phyloP scores from a whole-genome alignment of 2,797 vertebrate species.

The Sternarchorhynchus goeldii region DNA sequence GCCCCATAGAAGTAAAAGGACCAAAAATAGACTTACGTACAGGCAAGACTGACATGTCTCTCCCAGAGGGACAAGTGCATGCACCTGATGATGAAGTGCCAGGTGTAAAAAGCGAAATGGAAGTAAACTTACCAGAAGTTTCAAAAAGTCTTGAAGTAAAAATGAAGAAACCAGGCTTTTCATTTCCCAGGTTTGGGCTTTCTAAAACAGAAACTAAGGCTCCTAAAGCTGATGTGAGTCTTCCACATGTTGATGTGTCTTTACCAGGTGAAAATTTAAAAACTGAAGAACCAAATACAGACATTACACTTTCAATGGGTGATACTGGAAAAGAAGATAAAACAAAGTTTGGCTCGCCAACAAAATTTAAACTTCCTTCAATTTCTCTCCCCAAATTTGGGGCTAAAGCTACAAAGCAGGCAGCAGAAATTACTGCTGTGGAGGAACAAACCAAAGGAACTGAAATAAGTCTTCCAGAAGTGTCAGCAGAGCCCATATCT shows the following conservation, averaged over 20 bases:
- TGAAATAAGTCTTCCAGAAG: fast-evolving
- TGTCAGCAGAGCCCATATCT: not conserved
- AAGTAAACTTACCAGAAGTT: slow-evolving; percentile 28
- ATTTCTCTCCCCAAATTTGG: slow-evolving; percentile 42
- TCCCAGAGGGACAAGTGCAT: slow-evolving; percentile 31
- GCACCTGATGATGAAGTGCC: slow-evolving; percentile 15
- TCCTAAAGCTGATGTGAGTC: slow-evolving; percentile 9
- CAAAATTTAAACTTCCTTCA: slow-evolving; percentile 39
- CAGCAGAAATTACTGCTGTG: not conserved
- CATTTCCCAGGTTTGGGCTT: slow-evolving; percentile 46
- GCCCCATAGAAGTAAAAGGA: slow-evolving; percentile 37
- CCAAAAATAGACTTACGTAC: slow-evolving; percentile 36
- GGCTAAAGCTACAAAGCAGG: not conserved
- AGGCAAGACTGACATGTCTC: slow-evolving; percentile 30
- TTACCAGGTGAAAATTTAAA: slow-evolving; percentile 20
- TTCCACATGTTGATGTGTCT: slow-evolving; percentile 36
- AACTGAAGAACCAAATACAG: not conserved
- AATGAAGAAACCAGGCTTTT: slow-evolving; percentile 28
- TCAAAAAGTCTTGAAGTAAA: slow-evolving; percentile 34
- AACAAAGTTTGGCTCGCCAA: slow-evolving; percentile 14
- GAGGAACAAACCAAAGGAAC: slow-evolving; percentile 13
- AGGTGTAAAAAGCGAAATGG: not conserved
- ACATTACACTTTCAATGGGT: not conserved
- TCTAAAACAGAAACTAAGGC: slow-evolving; percentile 36
- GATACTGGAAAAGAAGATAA: not conserved